Evolutionary conservation across 2,113 vertebrate species (phyloP), one percentile per base, ranked within the genome.

Genomic region (Cygnus atratus): DNA sequence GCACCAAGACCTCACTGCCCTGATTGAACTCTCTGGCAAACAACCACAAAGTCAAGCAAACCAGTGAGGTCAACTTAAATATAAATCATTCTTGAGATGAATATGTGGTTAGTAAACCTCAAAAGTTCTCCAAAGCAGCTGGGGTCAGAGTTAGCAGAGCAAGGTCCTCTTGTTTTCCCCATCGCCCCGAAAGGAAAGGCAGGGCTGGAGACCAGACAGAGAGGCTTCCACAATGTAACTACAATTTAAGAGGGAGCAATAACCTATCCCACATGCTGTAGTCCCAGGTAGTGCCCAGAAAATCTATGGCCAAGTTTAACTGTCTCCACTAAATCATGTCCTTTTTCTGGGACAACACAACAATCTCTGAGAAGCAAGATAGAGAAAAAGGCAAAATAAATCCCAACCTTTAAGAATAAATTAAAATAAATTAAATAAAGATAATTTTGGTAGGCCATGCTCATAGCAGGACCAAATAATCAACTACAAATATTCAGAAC

Each of bases 151-250:
- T 31, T 37, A 39, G 4, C 9, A 28, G 16, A 80, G n/a, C 15
- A 68, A 70, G 3, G 2, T 3, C 3, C 8, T 12, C 31, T 61
- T 5, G 0, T 76, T 55, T 72, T 68, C 12, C 22, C 16, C 31
- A 63, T 2, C 1, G 17, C 11, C 58, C 19, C 28, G 77, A 7
- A 48, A 12, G 13, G 63, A 92, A 74, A 9, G 61, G 18, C 14
- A 84, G 21, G 20, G 3, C 41, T 74, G 28, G 68, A 80, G 33
- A 71, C 24, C 43, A 48, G 43, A 14, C 13, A 19, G 1, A 19
- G 10, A 82, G 14, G 41, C 6, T 37, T 79, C 7, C 35, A 39
- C 0, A 0, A 41, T 17, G 12, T 14, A 80, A 39, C 37, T 3
- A 35, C 18, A 46, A n/a, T 31, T 80, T 59, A 71, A 31, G 28